Percentiles rank a stretch among this genome's conserved stretches.
Conservation (phyloP, 2,888 invertebrate genomes). For the Lochmaea capreae region DNA sequence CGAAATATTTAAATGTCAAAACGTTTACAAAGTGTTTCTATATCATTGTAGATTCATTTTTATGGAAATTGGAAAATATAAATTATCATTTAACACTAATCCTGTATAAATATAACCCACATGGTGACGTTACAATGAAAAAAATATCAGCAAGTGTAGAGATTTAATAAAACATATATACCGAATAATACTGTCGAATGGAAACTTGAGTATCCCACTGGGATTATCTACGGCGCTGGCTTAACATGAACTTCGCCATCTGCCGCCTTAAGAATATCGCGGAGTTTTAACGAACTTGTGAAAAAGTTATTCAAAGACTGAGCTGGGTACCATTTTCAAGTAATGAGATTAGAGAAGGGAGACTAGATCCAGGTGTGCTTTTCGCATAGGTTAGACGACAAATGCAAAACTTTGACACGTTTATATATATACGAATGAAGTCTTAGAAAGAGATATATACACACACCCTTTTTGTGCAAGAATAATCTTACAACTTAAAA, state of each 20-base stretch:
- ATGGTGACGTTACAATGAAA: too few relatives aligned
- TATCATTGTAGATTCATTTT: too few relatives aligned
- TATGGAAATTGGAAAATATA: too few relatives aligned
- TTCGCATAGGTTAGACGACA: constrained; percentile 40
- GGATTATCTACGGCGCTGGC: constrained; percentile 13
- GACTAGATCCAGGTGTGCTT: constrained; percentile 57
- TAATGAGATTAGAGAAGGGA: constrained; percentile 44
- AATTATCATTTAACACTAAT: too few relatives aligned
- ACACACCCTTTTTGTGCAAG: not conserved
- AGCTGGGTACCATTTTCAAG: constrained; percentile 51
- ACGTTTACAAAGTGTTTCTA: too few relatives aligned
- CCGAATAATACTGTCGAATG: not conserved
- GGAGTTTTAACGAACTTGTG: constrained; percentile 58
- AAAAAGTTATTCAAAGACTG: constrained; percentile 56
- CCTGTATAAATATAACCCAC: too few relatives aligned
- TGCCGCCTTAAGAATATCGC: constrained; percentile 47
- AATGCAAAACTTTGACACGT: constrained; percentile 34
- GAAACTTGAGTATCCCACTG: not conserved
- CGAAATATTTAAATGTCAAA: too few relatives aligned
- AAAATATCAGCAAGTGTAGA: not conserved
- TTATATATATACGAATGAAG: constrained; percentile 26
- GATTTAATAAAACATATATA: not conserved
- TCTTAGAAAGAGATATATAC: constrained; percentile 22
- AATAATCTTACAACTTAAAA: constrained; percentile 2
- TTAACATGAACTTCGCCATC: constrained; percentile 46